Evolutionary conservation across 1,140 invertebrate species (phyloP).

Genomic region (Artemia franciscana): DNA sequence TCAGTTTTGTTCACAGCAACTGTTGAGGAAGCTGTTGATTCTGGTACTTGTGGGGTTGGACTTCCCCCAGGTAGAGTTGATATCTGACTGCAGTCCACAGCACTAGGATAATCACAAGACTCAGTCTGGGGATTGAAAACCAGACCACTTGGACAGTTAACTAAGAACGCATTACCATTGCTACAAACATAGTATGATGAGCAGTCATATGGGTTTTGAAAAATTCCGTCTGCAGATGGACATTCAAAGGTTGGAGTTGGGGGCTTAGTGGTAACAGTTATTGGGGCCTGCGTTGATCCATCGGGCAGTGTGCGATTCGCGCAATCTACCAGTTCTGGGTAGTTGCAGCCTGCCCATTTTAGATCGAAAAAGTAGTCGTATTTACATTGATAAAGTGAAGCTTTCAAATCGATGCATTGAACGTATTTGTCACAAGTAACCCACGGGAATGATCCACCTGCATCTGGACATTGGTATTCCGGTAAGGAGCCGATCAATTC

Average conservation of each 20-base stretch:
- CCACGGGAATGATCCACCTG: slow-evolving; percentile 1
- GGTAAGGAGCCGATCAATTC: background rate
- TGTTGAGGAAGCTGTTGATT: too few species aligned
- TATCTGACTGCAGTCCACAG: background rate
- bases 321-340: slow-evolving; percentile 8
- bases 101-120: background rate
- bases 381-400: background rate
- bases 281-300: slow-evolving; percentile 1
- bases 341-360: slow-evolving; percentile 7
- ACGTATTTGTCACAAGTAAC: slow-evolving; percentile 6
- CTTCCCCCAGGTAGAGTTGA: background rate
- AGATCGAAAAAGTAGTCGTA: slow-evolving; percentile 9
- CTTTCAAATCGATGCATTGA: background rate
- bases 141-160: background rate
- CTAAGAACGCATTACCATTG: background rate
- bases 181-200: background rate
- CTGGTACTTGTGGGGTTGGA: too few species aligned
- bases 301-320: slow-evolving; percentile 7
- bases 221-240: background rate
- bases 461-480: background rate
- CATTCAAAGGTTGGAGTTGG: background rate
- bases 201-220: background rate
- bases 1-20: too few species aligned
- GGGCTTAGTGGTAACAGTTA: background rate
- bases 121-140: slow-evolving; percentile 2